Evolutionary conservation across 92 coral and sea anemone genomes (phyloP).

Genomic region (Pocillopora grandis): DNA sequence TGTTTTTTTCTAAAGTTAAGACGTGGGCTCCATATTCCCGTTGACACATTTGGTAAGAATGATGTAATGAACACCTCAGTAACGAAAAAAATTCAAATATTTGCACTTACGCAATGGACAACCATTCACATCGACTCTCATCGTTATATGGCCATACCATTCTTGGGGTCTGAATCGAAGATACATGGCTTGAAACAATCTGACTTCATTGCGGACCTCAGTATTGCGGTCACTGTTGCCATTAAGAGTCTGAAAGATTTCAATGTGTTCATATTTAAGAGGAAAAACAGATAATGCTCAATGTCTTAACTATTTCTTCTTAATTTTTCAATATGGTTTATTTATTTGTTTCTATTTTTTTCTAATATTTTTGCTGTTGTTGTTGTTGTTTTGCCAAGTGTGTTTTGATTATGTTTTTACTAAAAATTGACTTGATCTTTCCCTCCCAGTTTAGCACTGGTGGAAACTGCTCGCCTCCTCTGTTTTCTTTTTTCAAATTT

Average conservation of each 20-base stretch:
- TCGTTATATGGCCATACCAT: conserved; percentile 56
- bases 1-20: too few species aligned
- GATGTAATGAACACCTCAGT: background rate
- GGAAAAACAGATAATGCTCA: background rate
- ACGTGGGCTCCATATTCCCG: too few species aligned
- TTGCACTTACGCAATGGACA: conserved; percentile 71
- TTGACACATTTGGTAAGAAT: background rate
- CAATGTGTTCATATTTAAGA: background rate
- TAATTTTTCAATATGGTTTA: too few species aligned
- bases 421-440: too few species aligned
- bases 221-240: conserved; percentile 74
- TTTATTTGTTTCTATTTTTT: too few species aligned
- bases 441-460: too few species aligned
- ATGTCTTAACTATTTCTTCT: background rate
- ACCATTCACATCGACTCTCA: conserved; percentile 80
- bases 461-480: too few species aligned
- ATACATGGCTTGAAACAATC: conserved; percentile 65
- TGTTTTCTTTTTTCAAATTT: too few species aligned
- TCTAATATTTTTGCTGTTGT: too few species aligned
- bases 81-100: background rate
- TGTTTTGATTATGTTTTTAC: too few species aligned
- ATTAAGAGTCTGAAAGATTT: conserved; percentile 37
- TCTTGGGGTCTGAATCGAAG: conserved; percentile 69
- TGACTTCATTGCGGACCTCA: conserved; percentile 63
- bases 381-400: too few species aligned